Conservation (phyloP, 2,888 invertebrate species). For the Athrips mouffetella region DNA sequence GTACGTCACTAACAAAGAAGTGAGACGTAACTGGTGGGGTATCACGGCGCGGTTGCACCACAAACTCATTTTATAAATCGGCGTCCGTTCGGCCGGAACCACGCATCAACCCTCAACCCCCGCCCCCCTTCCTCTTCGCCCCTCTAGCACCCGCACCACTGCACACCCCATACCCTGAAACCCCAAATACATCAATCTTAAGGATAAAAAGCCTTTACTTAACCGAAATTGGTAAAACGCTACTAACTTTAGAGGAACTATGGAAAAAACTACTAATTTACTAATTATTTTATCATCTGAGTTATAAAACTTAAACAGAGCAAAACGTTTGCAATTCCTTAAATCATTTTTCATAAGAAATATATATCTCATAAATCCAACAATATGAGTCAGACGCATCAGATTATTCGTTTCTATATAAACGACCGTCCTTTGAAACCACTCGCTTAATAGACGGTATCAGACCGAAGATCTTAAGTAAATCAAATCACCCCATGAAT, state of each 20-base stretch:
- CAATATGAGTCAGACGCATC: slow-evolving; percentile 30
- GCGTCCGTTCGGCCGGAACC: slow-evolving; percentile 69
- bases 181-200: slow-evolving; percentile 18
- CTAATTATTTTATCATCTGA: no score
- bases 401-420: slow-evolving; percentile 52
- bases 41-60: slow-evolving; percentile 75
- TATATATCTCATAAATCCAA: no score
- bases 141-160: no score
- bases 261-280: no score
- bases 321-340: no score
- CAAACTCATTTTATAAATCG: slow-evolving; percentile 79
- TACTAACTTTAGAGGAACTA: slow-evolving; percentile 6
- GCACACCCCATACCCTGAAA: slow-evolving; percentile 37
- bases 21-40: slow-evolving; percentile 78
- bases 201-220: slow-evolving; percentile 11
- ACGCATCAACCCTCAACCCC: slow-evolving; percentile 63
- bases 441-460: slow-evolving; percentile 74
- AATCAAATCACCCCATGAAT: slow-evolving; percentile 78
- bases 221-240: slow-evolving; percentile 12
- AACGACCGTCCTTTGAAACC: slow-evolving; percentile 49
- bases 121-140: slow-evolving; percentile 48
- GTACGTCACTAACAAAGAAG: slow-evolving; percentile 61
- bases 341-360: background rate
- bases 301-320: no score
- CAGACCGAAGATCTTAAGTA: slow-evolving; percentile 73